Percentiles rank a stretch among this genome's conserved stretches.
Evolutionary conservation across 2,888 invertebrate genomes (phyloP).

Genomic region (Ctena decussata): DNA sequence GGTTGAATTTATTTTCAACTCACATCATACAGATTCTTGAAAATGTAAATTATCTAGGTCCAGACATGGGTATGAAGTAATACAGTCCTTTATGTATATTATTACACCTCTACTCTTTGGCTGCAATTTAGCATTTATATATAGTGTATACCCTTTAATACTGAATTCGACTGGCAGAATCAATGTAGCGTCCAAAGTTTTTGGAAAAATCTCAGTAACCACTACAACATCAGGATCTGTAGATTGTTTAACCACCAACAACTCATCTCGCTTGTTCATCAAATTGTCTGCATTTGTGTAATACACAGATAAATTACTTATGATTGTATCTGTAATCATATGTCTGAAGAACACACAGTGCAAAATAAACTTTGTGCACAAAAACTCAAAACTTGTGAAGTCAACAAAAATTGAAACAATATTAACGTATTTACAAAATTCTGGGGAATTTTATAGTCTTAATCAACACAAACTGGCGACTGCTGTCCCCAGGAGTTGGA

Average conservation of each 20-base stretch:
- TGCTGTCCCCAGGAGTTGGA: neutral
- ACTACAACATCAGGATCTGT: neutral
- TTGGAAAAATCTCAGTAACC: slow-evolving; percentile 1
- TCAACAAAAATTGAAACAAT: neutral
- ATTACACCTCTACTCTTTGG: neutral
- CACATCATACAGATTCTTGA: too few species aligned
- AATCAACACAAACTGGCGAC: neutral
- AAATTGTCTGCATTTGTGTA: neutral
- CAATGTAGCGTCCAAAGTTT: neutral
- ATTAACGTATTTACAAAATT: neutral
- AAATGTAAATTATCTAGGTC: neutral
- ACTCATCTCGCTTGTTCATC: neutral
- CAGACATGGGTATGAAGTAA: neutral
- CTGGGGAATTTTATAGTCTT: neutral
- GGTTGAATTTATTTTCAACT: neutral
- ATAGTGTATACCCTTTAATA: neutral
- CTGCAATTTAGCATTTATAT: neutral
- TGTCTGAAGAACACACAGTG: neutral
- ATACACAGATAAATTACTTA: neutral
- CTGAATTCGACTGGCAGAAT: neutral
- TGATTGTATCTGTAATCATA: neutral
- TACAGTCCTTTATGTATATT: neutral
- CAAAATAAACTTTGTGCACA: neutral
- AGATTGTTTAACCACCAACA: neutral
- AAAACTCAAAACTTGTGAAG: neutral